Conservation (phyloP, 2,113 vertebrate species). For the Perca flavescens region DNA sequence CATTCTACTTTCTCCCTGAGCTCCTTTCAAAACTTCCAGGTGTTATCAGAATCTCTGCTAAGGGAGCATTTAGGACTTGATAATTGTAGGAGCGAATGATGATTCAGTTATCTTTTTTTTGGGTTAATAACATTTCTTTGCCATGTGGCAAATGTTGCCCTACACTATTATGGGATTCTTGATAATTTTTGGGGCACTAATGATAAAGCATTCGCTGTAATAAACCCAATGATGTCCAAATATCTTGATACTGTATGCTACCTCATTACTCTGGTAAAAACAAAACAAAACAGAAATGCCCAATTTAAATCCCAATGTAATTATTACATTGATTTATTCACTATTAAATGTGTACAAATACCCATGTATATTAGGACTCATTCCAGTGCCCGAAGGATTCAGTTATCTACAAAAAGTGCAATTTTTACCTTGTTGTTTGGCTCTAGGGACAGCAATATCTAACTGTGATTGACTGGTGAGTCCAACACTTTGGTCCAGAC, state of each 20-base stretch:
- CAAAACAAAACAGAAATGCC: background rate
- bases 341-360: background rate
- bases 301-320: background rate
- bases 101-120: constrained; percentile 45
- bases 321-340: background rate
- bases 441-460: background rate
- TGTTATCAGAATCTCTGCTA: constrained; percentile 47
- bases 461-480: background rate
- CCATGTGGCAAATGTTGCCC: constrained; percentile 18
- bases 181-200: constrained; percentile 21
- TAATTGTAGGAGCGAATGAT: constrained; percentile 43
- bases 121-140: constrained; percentile 45
- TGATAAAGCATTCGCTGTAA: background rate
- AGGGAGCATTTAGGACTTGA: constrained; percentile 46
- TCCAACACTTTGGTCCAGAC: background rate
- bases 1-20: constrained; percentile 69
- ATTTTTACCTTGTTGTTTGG: background rate
- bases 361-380: background rate
- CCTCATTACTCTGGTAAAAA: background rate
- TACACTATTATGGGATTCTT: constrained; percentile 19
- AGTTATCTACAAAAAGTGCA: background rate
- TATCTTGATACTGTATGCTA: background rate
- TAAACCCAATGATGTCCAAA: background rate
- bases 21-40: constrained; percentile 64
- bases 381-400: background rate